phyloP scores from a whole-genome alignment of 2,888 invertebrate genomes.

The Steromphala cineraria region DNA sequence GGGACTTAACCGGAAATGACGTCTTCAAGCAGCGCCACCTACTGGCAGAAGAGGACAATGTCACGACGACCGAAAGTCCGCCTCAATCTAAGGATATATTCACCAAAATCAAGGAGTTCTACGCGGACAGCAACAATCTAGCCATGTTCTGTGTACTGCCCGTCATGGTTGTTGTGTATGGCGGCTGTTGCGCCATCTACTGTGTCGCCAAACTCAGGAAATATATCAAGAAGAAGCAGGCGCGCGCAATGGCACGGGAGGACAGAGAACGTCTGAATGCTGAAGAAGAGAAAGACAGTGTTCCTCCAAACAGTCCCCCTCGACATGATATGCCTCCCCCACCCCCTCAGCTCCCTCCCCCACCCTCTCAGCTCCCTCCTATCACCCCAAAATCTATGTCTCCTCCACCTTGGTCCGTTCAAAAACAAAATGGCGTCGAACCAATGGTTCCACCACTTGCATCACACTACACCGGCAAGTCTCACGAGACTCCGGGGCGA shows the following conservation, averaged over 20 bases:
- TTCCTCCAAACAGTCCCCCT: not conserved
- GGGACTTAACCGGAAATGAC: too few relatives aligned
- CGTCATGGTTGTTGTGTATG: slow-evolving; percentile 53
- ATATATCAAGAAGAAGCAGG: slow-evolving; percentile 36
- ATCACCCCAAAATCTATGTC: not conserved
- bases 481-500: not conserved
- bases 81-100: slow-evolving; percentile 21
- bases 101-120: slow-evolving; percentile 39
- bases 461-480: not conserved
- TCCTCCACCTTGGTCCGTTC: not conserved
- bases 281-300: not conserved
- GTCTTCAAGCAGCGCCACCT: too few relatives aligned
- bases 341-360: not conserved
- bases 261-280: slow-evolving; percentile 28
- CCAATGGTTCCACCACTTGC: not conserved
- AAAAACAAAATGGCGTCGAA: not conserved
- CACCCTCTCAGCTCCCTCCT: not conserved
- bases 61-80: not conserved
- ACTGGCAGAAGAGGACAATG: not conserved
- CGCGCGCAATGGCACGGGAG: slow-evolving; percentile 18
- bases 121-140: slow-evolving; percentile 56
- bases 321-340: not conserved
- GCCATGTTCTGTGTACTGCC: slow-evolving; percentile 59
- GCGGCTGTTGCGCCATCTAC: slow-evolving; percentile 56
- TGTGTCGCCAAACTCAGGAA: slow-evolving; percentile 50